Conservation (phyloP, 1,140 invertebrate species). For the Drosophila pallidifrons region DNA sequence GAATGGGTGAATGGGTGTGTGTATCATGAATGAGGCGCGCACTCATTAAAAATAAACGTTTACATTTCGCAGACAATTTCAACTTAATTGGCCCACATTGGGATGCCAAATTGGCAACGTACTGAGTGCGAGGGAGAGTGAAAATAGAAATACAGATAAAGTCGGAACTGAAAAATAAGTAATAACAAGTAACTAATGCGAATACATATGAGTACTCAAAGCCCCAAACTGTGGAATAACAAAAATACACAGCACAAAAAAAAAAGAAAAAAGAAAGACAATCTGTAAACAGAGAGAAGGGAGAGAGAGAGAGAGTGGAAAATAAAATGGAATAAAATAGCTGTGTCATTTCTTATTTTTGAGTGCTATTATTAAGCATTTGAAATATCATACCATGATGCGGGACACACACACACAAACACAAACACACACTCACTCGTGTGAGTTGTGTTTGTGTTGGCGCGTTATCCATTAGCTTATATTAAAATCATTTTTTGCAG, state of each 20-base stretch:
- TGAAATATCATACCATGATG: conserved; percentile 82
- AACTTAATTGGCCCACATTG: conserved; percentile 75
- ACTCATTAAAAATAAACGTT: conserved; percentile 68
- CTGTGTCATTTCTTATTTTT: conserved; percentile 76
- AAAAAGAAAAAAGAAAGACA: not conserved
- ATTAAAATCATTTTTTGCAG: conserved; percentile 81
- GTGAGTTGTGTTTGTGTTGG: conserved; percentile 42
- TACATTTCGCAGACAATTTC: conserved; percentile 76
- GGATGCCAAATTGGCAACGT: conserved; percentile 41
- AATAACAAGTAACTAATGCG: conserved; percentile 47
- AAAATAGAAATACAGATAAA: conserved; percentile 3
- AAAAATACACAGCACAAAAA: not conserved
- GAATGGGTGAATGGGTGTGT: not conserved
- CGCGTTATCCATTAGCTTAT: conserved; percentile 81
- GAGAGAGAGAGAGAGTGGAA: not conserved
- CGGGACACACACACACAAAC: conserved; percentile 53
- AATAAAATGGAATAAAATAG: conserved; percentile 63
- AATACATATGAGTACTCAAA: conserved; percentile 30
- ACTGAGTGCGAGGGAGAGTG: not conserved
- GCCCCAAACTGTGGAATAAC: not conserved
- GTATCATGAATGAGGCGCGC: conserved; percentile 13
- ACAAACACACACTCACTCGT: not conserved
- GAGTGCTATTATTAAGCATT: conserved; percentile 83
- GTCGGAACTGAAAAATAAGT: conserved; percentile 35
- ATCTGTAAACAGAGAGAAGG: not conserved